phyloP scores from a whole-genome alignment of 2,797 vertebrate species.

The Momotus momota region DNA sequence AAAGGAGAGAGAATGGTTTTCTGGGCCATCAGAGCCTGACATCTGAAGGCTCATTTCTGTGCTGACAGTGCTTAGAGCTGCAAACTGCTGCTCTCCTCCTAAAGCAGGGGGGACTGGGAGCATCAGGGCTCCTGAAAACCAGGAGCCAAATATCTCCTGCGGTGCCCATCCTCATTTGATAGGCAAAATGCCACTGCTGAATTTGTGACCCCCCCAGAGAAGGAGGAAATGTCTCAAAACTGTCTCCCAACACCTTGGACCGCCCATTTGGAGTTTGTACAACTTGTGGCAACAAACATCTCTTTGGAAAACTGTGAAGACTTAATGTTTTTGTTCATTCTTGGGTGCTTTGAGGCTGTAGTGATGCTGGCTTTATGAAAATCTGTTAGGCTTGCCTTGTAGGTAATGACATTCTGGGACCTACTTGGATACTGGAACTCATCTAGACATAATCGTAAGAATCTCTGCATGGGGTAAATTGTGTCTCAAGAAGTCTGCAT shows the following conservation, averaged over 20 bases:
- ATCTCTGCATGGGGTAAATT: not conserved
- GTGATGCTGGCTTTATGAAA: not conserved
- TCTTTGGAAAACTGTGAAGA: not conserved
- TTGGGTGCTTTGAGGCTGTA: not conserved
- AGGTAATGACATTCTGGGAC: not conserved
- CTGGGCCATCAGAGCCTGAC: not conserved
- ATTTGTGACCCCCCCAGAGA: not conserved
- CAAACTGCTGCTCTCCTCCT: not conserved
- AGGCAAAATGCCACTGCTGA: not conserved
- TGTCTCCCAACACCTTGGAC: not conserved
- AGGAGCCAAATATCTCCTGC: not conserved
- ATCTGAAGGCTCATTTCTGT: not conserved
- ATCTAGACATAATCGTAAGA: fast-evolving
- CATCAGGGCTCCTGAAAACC: not conserved
- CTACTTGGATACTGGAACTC: not conserved
- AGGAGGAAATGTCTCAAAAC: not conserved
- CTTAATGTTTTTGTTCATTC: not conserved
- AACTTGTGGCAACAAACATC: fast-evolving
- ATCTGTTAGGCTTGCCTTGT: not conserved
- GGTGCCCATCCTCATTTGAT: fast-evolving
- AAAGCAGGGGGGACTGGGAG: not conserved
- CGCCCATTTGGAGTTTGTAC: not conserved
- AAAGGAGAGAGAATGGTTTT: not conserved
- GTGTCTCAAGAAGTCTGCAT: not conserved
- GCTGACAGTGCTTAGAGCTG: not conserved